Conservation (phyloP, 2,113 vertebrate species). For the Neopipo cinnamomea region DNA sequence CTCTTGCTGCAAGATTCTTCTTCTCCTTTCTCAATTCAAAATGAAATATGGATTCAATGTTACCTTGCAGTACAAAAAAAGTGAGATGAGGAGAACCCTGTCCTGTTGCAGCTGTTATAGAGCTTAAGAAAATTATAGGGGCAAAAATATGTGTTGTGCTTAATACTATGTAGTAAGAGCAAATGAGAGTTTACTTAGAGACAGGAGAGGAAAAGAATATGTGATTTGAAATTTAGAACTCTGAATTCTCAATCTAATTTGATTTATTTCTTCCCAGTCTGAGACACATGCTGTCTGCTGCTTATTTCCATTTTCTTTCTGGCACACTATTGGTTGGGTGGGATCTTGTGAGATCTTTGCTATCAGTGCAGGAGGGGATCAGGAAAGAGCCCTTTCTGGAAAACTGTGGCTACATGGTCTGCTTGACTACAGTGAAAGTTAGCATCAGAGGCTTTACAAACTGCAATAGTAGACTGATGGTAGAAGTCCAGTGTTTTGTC, state of each 20-base stretch:
- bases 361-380: background rate
- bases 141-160: background rate
- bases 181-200: background rate
- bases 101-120: background rate
- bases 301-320: background rate
- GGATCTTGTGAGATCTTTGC: background rate
- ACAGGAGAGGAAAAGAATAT: background rate
- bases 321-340: background rate
- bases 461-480: background rate
- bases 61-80: background rate
- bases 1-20: background rate
- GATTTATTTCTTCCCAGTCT: background rate
- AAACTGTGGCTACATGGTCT: background rate
- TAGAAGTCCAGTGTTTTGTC: background rate
- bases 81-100: background rate
- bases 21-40: background rate
- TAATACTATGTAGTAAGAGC: background rate
- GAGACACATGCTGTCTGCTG: background rate
- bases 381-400: background rate
- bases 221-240: background rate
- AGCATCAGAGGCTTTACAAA: background rate
- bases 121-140: background rate
- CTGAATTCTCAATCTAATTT: background rate
- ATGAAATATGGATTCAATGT: background rate
- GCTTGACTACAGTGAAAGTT: background rate